Conservation (phyloP, 2,797 vertebrate genomes). For the Lagodon rhomboides region DNA sequence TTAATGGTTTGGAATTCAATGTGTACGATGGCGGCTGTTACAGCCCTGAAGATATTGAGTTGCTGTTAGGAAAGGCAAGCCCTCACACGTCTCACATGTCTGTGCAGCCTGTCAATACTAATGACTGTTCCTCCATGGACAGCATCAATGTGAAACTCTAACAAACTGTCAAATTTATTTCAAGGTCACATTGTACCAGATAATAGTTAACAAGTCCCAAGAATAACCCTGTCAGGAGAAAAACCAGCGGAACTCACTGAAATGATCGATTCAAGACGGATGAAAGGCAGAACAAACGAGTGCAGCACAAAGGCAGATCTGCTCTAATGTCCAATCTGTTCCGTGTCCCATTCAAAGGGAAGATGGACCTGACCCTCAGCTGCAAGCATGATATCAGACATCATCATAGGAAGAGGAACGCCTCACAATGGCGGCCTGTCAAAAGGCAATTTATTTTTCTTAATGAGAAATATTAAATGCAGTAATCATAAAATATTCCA, state of each 20-base stretch:
- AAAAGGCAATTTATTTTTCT: no score
- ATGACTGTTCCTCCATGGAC: constrained; percentile 35
- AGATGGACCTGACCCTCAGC: background rate
- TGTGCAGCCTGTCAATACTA: constrained; percentile 49
- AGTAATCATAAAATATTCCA: constrained; percentile 8
- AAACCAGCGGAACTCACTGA: constrained; percentile 9
- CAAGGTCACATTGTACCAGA: constrained; percentile 51
- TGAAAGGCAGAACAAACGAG: constrained; percentile 19
- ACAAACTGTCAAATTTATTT: constrained; percentile 50
- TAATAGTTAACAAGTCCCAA: constrained; percentile 33
- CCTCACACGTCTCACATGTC: constrained; percentile 1
- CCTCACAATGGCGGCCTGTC: no score
- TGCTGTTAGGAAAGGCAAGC: constrained; percentile 19
- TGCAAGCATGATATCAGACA: background rate
- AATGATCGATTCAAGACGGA: constrained; percentile 41
- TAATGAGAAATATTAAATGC: background rate
- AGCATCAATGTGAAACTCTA: constrained; percentile 34
- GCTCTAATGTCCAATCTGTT: background rate
- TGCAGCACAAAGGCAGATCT: constrained; percentile 2
- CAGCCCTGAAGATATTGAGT: constrained; percentile 34
- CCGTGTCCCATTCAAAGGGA: background rate
- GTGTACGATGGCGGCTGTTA: constrained; percentile 18
- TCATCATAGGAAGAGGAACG: background rate
- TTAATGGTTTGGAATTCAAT: constrained; percentile 42
- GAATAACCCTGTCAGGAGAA: constrained; percentile 31